Conservation (phyloP, 2,113 vertebrate species). For the Stegostoma tigrinum region DNA sequence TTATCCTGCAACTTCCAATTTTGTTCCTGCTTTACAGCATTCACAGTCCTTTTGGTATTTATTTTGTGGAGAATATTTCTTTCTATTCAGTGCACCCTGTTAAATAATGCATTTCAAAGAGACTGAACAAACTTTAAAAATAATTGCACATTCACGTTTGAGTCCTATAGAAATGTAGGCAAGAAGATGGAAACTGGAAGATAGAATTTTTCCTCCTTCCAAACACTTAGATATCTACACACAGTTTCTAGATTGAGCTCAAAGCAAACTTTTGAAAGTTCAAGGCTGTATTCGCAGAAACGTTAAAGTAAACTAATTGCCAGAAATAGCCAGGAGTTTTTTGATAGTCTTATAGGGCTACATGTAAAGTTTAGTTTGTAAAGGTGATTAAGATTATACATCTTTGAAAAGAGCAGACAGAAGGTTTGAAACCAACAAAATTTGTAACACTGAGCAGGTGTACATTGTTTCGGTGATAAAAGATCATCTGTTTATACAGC, state of each 20-base stretch:
- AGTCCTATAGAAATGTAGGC: background rate
- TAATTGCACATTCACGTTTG: background rate
- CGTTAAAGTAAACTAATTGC: background rate
- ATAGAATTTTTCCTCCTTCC: background rate
- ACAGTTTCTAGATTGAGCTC: background rate
- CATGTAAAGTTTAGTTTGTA: background rate
- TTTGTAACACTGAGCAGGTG: background rate
- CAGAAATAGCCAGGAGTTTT: background rate
- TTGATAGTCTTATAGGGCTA: background rate
- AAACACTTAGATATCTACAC: background rate
- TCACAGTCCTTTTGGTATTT: too few relatives aligned
- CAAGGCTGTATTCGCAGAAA: background rate
- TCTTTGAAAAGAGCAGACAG: background rate
- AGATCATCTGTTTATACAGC: background rate
- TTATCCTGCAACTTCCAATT: too few relatives aligned
- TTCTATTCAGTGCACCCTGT: background rate
- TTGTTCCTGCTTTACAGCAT: too few relatives aligned
- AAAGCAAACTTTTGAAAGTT: background rate
- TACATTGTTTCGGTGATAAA: background rate
- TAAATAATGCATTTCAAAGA: background rate
- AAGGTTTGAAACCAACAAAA: background rate
- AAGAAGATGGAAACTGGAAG: background rate
- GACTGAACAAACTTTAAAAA: background rate
- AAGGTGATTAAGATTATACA: background rate
- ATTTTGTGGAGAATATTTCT: background rate